These are phyloP conservation scores for Drosophila repleta DNA, from an alignment of 1,140 invertebrate species.

Conservation along the genomic window DNA sequence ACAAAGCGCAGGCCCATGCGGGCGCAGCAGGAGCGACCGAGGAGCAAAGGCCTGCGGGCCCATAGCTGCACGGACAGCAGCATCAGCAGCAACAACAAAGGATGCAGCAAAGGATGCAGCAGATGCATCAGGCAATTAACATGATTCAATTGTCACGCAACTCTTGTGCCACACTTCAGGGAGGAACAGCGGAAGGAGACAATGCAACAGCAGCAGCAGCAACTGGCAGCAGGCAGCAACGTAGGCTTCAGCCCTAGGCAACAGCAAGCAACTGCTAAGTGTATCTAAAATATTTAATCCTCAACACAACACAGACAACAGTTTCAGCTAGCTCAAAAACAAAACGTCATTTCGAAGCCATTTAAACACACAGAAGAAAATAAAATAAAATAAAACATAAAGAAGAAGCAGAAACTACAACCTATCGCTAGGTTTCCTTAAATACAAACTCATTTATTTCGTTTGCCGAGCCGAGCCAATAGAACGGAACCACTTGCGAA, in stretches of 20 bases:
- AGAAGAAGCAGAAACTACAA: slow-evolving; percentile 14
- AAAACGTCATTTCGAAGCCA: slow-evolving; percentile 65
- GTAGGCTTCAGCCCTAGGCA: slow-evolving; percentile 65
- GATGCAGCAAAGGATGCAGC: slow-evolving; percentile 46
- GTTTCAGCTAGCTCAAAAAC: slow-evolving; percentile 75
- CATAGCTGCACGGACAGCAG: slow-evolving; percentile 24
- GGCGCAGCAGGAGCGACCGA: slow-evolving; percentile 22
- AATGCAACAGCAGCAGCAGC: slow-evolving; percentile 17
- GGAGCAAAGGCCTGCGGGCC: slow-evolving; percentile 58
- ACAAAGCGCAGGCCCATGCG: slow-evolving; percentile 46
- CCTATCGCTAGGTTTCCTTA: slow-evolving; percentile 45
- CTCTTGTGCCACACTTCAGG: slow-evolving; percentile 77
- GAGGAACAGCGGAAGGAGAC: slow-evolving; percentile 22
- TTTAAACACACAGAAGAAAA: slow-evolving; percentile 46
- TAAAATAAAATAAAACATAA: slow-evolving; percentile 3
- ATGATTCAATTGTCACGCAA: slow-evolving; percentile 78
- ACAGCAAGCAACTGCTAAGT: slow-evolving; percentile 66
- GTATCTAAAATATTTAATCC: slow-evolving; percentile 71
- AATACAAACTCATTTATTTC: slow-evolving; percentile 15
- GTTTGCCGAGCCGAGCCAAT: slow-evolving; percentile 28
- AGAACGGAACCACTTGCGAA: slow-evolving; percentile 20
- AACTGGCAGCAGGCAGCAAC: slow-evolving; percentile 24
- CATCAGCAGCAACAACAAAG: slow-evolving; percentile 43
- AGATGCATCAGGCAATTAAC: slow-evolving; percentile 77
- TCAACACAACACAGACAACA: slow-evolving; percentile 41